A percentile compares a stretch with the other conserved stretches of the same genome.
Conservation (phyloP, 2,888 invertebrate genomes). For the Eumerus sabulonum region DNA sequence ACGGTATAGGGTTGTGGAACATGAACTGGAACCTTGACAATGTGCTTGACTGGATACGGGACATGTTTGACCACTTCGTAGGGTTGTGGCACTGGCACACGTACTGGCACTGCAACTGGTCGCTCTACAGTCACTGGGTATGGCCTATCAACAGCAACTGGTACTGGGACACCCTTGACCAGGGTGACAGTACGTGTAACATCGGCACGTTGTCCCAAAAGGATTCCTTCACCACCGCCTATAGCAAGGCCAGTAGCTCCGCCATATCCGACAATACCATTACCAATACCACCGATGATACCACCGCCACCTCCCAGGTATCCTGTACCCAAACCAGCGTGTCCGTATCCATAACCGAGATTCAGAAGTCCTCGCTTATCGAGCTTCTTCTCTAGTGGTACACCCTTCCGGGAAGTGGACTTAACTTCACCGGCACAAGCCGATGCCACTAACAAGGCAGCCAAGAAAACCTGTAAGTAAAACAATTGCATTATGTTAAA, state of each 20-base stretch:
- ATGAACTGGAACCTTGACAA: slow-evolving; percentile 84
- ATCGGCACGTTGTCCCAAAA: slow-evolving; percentile 80
- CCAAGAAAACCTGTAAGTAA: slow-evolving; percentile 83
- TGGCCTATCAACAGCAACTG: slow-evolving; percentile 87
- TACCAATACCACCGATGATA: slow-evolving; percentile 54
- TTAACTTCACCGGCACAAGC: slow-evolving; percentile 84
- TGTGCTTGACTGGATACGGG: slow-evolving; percentile 84
- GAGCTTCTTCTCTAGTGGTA: slow-evolving; percentile 86
- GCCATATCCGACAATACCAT: slow-evolving; percentile 73
- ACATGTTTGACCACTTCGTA: slow-evolving; percentile 86
- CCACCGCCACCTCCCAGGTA: slow-evolving; percentile 82
- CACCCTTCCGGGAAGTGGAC: slow-evolving; percentile 80
- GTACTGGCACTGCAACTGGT: slow-evolving; percentile 82
- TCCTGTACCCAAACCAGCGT: slow-evolving; percentile 87
- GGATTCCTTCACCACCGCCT: slow-evolving; percentile 69
- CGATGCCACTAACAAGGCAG: slow-evolving; percentile 87
- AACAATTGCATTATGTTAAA: slow-evolving; percentile 51
- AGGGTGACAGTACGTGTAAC: slow-evolving; percentile 85
- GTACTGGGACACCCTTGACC: slow-evolving; percentile 86
- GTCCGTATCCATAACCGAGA: slow-evolving; percentile 89
- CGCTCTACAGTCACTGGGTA: slow-evolving; percentile 84
- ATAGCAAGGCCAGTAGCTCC: slow-evolving; percentile 69
- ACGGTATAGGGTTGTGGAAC: slow-evolving; percentile 82
- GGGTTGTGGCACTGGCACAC: slow-evolving; percentile 84
- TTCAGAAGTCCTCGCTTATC: slow-evolving; percentile 90